Evolutionary conservation across 2,113 vertebrate genomes (phyloP).

Genomic region (Mormyrus iriodes): DNA sequence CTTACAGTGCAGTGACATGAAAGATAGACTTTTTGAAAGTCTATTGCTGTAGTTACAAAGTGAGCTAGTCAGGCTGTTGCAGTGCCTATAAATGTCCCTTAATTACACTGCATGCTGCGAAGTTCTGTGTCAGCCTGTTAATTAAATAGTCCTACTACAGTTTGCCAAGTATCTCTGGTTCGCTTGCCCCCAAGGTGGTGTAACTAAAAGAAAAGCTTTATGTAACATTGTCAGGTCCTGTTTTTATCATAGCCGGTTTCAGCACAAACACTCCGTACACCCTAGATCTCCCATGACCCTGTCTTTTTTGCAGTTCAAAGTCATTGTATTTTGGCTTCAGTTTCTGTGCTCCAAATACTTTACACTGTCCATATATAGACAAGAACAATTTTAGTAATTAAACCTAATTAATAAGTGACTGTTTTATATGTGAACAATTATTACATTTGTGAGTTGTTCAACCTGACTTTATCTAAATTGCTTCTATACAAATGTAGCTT

Average conservation of each 20-base stretch:
- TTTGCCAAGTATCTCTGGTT: background rate
- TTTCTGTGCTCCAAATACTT: background rate
- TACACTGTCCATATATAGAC: background rate
- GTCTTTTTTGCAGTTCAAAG: background rate
- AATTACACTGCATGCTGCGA: background rate
- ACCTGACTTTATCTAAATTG: background rate
- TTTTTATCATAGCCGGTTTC: background rate
- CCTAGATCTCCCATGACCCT: background rate
- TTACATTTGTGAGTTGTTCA: constrained; percentile 5
- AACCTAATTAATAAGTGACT: background rate
- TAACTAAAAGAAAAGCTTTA: background rate
- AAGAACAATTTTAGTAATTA: background rate
- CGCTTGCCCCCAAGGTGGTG: background rate
- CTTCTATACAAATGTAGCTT: background rate
- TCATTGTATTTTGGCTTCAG: background rate
- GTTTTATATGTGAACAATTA: constrained; percentile 2
- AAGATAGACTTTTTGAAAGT: background rate
- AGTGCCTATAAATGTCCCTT: background rate
- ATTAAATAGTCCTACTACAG: background rate
- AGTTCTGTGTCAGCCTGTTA: background rate
- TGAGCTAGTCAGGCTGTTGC: background rate
- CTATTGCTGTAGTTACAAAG: background rate
- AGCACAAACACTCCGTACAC: background rate
- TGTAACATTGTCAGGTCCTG: background rate
- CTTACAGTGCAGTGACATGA: background rate